Conservation (phyloP, 37 sponge, comb jelly and placozoan genomes). For the Aplysina aerophoba region DNA sequence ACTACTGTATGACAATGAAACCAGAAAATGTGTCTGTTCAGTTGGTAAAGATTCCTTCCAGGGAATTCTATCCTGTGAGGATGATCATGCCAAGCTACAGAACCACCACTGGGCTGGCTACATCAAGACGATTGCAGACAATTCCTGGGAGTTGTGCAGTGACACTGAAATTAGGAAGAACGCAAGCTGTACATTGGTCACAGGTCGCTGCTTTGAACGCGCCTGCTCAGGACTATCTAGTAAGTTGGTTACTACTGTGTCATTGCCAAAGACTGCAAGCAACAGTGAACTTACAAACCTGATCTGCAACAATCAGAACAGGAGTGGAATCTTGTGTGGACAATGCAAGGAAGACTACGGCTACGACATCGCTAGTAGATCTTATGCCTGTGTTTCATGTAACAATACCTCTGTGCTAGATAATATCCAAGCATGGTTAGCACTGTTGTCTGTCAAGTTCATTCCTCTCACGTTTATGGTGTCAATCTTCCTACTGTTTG, state of each 20-base stretch:
- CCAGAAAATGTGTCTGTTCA: background rate
- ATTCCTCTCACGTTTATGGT: conserved; percentile 9
- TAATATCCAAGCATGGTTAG: background rate
- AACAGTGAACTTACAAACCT: background rate
- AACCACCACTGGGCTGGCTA: conserved; percentile 16
- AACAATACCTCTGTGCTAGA: background rate
- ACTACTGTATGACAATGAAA: background rate
- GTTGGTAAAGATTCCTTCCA: too few relatives aligned
- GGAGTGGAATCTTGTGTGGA: conserved; percentile 12
- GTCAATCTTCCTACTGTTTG: conserved; percentile 19
- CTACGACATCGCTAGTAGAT: background rate
- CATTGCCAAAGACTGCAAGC: background rate
- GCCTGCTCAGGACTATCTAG: background rate
- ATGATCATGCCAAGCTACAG: background rate
- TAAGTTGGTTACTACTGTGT: background rate
- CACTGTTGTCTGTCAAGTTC: background rate
- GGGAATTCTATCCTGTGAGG: background rate
- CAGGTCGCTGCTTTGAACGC: background rate
- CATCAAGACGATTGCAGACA: too few relatives aligned
- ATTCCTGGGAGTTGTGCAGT: background rate
- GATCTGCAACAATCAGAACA: background rate
- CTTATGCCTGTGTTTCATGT: background rate
- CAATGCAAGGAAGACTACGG: conserved; percentile 14
- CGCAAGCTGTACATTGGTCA: background rate
- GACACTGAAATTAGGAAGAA: background rate